Evolutionary conservation across 2,888 invertebrate genomes (phyloP).

Genomic region (Neuroscelio doddi): DNA sequence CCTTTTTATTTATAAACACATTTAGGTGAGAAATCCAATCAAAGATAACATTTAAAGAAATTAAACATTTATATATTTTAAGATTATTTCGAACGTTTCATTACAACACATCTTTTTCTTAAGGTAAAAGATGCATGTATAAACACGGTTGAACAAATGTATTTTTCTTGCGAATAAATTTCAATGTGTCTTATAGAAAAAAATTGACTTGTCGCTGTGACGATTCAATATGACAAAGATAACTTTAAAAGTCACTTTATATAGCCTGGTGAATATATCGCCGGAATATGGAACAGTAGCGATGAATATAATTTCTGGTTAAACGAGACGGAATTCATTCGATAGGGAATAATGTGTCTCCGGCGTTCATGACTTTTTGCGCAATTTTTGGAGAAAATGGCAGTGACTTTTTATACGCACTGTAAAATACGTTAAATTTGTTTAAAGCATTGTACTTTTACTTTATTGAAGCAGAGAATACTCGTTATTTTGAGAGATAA

Average conservation of each 20-base stretch:
- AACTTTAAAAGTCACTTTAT: conserved; percentile 42
- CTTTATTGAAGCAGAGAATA: conserved; percentile 35
- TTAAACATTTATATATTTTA: too few species aligned
- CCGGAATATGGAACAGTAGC: conserved; percentile 39
- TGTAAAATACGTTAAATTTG: conserved; percentile 39
- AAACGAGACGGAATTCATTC: conserved; percentile 44
- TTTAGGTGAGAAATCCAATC: too few species aligned
- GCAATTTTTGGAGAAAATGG: conserved; percentile 30
- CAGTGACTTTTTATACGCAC: conserved; percentile 32
- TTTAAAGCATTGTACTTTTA: conserved; percentile 33
- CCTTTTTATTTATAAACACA: too few species aligned
- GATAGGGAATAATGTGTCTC: conserved; percentile 39
- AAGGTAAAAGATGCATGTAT: neutral
- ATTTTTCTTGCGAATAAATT: conserved; percentile 16
- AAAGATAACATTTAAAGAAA: too few species aligned
- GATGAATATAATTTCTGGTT: conserved; percentile 45
- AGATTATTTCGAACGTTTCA: too few species aligned
- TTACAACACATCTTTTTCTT: too few species aligned
- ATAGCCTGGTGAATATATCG: conserved; percentile 37
- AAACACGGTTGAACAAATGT: conserved; percentile 18
- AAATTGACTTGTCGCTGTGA: conserved; percentile 28
- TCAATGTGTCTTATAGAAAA: conserved; percentile 20
- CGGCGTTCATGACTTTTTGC: conserved; percentile 35
- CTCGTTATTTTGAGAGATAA: conserved; percentile 23
- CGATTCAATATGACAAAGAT: conserved; percentile 41